Conservation (phyloP, 2,113 vertebrate species). For the Pampusana beccarii region DNA sequence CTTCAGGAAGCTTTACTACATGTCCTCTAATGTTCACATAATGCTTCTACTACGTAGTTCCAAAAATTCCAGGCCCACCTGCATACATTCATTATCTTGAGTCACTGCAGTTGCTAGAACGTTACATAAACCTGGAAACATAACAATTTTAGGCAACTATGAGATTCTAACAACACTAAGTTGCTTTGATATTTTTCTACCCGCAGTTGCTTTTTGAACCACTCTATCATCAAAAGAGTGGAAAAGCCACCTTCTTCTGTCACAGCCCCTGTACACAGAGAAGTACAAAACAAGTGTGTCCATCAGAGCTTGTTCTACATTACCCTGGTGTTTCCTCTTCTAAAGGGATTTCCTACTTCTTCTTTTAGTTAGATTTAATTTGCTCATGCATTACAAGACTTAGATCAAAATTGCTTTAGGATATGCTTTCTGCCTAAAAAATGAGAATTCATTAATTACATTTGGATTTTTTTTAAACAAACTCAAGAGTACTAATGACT, state of each 20-base stretch:
- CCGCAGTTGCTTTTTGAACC: background rate
- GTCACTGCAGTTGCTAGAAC: background rate
- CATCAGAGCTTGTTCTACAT: background rate
- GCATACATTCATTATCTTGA: background rate
- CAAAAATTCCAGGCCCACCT: background rate
- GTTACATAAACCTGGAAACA: background rate
- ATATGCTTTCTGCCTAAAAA: slow-evolving; percentile 40
- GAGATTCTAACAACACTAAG: background rate
- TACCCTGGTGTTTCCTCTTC: background rate
- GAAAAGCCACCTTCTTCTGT: background rate
- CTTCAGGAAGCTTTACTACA: background rate
- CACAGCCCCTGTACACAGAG: background rate
- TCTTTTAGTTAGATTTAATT: background rate
- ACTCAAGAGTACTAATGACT: background rate
- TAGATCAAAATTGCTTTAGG: background rate
- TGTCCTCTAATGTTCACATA: background rate
- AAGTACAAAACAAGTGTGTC: background rate
- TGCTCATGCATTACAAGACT: background rate
- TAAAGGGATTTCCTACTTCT: background rate
- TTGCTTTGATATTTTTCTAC: background rate
- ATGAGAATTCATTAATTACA: slow-evolving; percentile 17
- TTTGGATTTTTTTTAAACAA: background rate
- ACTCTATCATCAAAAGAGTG: background rate
- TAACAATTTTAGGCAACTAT: background rate
- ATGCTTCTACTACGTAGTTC: background rate